Evolutionary conservation across 2,888 invertebrate species (phyloP).

Genomic region (Julus scandinavius): DNA sequence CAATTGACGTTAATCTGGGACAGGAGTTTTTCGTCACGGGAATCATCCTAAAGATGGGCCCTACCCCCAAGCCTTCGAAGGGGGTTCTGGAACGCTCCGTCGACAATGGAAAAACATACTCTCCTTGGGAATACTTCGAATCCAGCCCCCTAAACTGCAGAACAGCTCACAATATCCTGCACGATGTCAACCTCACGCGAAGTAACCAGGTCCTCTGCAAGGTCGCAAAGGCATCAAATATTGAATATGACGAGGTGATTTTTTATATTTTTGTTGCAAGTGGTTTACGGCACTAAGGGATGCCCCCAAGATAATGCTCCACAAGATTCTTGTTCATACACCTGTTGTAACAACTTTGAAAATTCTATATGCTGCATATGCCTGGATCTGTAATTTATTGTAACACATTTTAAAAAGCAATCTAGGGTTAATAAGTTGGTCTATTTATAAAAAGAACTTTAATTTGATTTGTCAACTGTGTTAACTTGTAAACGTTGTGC

Average conservation of each 20-base stretch:
- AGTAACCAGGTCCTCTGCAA: constrained; percentile 45
- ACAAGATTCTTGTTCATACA: no score
- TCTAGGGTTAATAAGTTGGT: no score
- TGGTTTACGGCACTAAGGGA: no score
- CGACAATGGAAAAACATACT: constrained; percentile 48
- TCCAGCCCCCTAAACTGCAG: neutral
- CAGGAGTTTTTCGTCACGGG: constrained; percentile 53
- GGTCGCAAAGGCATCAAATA: neutral
- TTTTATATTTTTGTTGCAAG: no score
- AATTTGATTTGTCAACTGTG: no score
- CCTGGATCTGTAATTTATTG: no score
- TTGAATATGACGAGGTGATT: constrained; percentile 51
- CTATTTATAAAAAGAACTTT: no score
- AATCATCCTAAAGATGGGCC: constrained; percentile 52
- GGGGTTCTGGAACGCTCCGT: constrained; percentile 50
- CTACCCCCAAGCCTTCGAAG: constrained; percentile 45
- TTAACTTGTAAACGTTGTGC: no score
- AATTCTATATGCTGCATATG: no score
- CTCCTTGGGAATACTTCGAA: constrained; percentile 51
- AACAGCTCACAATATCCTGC: neutral
- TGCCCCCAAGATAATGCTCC: neutral
- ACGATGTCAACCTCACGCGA: neutral
- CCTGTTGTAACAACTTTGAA: no score
- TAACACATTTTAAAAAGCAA: no score
- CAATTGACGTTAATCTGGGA: neutral